These are phyloP conservation scores for Rhynchopsitta pachyrhyncha DNA, from an alignment of 2,113 vertebrate species.

Conservation along the genomic window DNA sequence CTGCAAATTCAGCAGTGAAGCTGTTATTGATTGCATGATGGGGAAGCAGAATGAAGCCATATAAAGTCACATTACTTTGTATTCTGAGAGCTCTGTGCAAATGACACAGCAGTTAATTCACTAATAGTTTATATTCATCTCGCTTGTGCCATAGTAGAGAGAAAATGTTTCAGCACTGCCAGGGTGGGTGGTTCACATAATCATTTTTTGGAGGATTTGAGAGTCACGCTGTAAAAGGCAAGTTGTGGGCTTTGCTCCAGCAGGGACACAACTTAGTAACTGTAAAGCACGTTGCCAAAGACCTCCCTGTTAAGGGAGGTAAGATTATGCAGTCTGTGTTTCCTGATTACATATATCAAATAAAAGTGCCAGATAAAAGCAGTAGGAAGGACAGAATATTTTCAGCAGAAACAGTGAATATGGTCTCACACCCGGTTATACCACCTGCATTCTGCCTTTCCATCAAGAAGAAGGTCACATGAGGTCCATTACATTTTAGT, in stretches of 20 bases:
- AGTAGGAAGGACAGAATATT: background rate
- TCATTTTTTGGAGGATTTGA: background rate
- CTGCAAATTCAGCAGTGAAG: slow-evolving; percentile 11
- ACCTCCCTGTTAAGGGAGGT: background rate
- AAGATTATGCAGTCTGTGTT: background rate
- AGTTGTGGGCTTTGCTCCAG: background rate
- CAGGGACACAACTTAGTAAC: background rate
- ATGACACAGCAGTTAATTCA: background rate
- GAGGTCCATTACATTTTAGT: background rate
- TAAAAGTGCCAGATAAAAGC: background rate
- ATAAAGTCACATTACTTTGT: background rate
- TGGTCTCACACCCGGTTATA: background rate
- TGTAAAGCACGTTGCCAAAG: background rate
- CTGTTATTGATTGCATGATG: background rate
- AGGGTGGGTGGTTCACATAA: rapidly evolving
- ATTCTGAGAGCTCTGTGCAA: background rate
- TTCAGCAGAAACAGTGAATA: background rate
- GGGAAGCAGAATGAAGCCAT: background rate
- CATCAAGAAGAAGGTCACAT: background rate
- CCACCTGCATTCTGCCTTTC: background rate
- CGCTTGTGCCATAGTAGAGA: background rate
- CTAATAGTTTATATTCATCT: background rate
- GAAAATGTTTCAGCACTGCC: background rate
- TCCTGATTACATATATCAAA: background rate
- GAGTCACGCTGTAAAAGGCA: background rate